phyloP scores from a whole-genome alignment of 2,888 invertebrate species.

The Tridacna crocea region DNA sequence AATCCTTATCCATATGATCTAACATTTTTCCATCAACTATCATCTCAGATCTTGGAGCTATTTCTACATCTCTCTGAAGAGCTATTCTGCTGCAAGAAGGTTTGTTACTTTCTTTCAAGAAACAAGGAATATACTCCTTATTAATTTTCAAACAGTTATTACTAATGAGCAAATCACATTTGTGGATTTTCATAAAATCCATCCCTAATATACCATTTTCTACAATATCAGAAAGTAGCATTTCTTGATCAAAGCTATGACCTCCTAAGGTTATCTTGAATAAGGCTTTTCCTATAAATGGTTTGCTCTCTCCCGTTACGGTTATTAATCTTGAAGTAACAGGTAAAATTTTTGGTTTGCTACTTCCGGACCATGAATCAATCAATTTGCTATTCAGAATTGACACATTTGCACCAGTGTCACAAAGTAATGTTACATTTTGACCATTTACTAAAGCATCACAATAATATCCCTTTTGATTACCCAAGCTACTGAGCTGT shows the following conservation, averaged over 20 bases:
- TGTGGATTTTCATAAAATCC: conserved; percentile 34
- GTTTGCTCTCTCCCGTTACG: conserved; percentile 50
- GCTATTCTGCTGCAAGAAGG: too few species aligned
- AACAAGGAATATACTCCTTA: conserved; percentile 29
- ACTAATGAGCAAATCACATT: conserved; percentile 9
- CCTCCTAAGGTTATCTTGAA: too few species aligned
- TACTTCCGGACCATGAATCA: too few species aligned
- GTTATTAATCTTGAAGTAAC: conserved; percentile 21
- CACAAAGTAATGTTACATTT: conserved; percentile 31
- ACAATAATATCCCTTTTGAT: conserved; percentile 29
- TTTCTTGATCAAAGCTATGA: too few species aligned
- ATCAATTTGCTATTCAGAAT: too few species aligned
- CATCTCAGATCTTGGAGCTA: conserved; percentile 25
- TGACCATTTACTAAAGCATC: conserved; percentile 24
- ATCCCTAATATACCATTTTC: conserved; percentile 36
- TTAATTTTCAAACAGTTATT: conserved; percentile 27
- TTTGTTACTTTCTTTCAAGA: conserved; percentile 21
- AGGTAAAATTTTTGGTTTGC: conserved; percentile 19
- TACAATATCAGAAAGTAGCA: conserved; percentile 31
- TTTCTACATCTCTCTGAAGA: too few species aligned
- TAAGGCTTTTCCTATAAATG: too few species aligned
- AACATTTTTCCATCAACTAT: conserved; percentile 27
- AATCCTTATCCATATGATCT: too few species aligned
- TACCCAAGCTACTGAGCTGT: conserved; percentile 20
- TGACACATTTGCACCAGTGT: conserved; percentile 38